Evolutionary conservation across 92 coral and sea anemone genomes (phyloP).

Genomic region (Montipora capitata): DNA sequence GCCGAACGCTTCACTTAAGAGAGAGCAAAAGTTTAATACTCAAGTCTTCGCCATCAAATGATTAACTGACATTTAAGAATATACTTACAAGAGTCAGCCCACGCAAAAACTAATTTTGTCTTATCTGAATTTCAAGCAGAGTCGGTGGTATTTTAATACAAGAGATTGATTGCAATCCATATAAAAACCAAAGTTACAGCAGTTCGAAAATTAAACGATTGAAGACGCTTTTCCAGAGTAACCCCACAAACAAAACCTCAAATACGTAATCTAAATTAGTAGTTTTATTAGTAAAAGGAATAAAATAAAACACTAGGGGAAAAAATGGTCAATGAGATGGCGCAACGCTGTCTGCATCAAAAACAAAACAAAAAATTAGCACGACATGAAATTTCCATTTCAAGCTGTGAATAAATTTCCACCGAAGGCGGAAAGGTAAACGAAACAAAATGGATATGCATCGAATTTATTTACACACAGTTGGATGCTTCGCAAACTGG

Average conservation of each 20-base stretch:
- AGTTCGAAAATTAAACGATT: background rate
- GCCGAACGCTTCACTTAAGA: background rate
- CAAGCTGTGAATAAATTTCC: background rate
- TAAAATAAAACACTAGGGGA: too few relatives aligned
- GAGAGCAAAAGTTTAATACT: background rate
- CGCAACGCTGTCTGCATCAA: background rate
- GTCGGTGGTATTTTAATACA: background rate
- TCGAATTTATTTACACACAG: background rate
- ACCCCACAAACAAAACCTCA: too few relatives aligned
- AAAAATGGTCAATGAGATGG: too few relatives aligned
- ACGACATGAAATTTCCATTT: background rate
- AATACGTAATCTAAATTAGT: too few relatives aligned
- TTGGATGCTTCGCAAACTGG: background rate
- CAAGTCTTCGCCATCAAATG: background rate
- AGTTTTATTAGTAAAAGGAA: too few relatives aligned
- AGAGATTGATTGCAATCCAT: background rate
- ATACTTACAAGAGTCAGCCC: background rate
- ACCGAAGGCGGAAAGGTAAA: background rate
- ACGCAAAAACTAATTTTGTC: background rate
- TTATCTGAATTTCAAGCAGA: background rate
- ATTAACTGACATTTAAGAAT: background rate
- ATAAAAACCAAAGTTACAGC: background rate
- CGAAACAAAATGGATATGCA: too few relatives aligned
- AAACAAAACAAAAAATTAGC: background rate
- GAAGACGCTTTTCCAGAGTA: too few relatives aligned